These are phyloP conservation scores for Epinephelus coioides DNA, from an alignment of 2,797 vertebrate species.

Conservation along the genomic window DNA sequence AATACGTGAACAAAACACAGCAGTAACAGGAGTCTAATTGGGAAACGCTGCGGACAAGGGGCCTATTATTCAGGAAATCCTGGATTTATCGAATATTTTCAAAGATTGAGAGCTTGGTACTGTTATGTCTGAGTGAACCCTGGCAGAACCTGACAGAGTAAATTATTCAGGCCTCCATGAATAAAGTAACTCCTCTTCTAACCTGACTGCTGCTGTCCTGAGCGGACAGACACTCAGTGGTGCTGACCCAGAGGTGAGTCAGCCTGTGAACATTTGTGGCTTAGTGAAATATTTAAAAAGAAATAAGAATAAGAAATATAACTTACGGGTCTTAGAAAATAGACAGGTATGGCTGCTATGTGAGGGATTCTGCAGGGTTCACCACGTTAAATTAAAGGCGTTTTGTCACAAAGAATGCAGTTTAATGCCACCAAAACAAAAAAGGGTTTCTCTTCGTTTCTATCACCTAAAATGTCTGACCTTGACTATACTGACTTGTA, in stretches of 20 bases:
- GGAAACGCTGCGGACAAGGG: constrained; percentile 62
- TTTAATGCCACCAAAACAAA: neutral
- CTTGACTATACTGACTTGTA: too few species aligned
- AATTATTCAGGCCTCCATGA: constrained; percentile 65
- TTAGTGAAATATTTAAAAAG: constrained; percentile 39
- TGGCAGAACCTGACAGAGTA: constrained; percentile 43
- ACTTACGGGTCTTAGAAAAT: neutral
- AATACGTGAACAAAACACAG: neutral
- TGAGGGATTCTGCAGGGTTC: neutral
- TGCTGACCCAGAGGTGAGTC: constrained; percentile 28
- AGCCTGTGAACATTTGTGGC: constrained; percentile 30
- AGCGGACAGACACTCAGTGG: constrained; percentile 18
- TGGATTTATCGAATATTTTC: constrained; percentile 79
- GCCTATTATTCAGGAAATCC: constrained; percentile 74
- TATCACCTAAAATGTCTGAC: too few species aligned
- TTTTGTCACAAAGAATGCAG: neutral
- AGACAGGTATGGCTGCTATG: neutral
- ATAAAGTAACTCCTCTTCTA: constrained; percentile 49
- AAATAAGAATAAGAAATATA: neutral
- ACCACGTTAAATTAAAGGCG: neutral
- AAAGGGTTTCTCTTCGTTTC: too few species aligned
- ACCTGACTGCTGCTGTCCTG: constrained; percentile 32
- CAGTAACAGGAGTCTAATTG: neutral
- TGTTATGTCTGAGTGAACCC: constrained; percentile 50
- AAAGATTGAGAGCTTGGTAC: constrained; percentile 67